phyloP scores from a whole-genome alignment of 1,140 invertebrate genomes.

The Trichonephila clavipes region DNA sequence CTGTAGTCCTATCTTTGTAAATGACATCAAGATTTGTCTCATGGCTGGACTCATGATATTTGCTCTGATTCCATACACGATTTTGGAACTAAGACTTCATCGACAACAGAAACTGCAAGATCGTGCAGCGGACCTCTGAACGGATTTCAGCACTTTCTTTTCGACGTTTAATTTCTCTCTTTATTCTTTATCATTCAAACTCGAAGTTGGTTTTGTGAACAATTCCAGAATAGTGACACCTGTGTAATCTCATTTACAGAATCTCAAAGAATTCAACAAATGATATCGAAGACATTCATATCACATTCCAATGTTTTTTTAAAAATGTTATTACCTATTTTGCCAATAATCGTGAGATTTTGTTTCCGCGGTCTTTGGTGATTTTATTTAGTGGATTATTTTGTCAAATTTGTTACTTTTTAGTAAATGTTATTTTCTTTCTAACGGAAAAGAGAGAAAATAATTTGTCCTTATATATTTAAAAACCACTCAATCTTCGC shows the following conservation, averaged over 20 bases:
- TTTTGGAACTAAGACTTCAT: conserved; percentile 64
- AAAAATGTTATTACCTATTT: not conserved
- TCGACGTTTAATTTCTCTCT: not conserved
- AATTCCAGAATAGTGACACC: not conserved
- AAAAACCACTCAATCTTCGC: not conserved
- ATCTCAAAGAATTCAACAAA: not conserved
- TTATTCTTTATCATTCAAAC: not conserved
- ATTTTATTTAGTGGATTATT: not conserved
- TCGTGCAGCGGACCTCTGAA: conserved; percentile 41
- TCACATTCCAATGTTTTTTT: not conserved
- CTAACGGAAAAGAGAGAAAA: not conserved
- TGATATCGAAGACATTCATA: not conserved
- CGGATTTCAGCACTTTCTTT: not conserved
- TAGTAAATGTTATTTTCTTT: not conserved
- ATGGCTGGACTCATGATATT: conserved; percentile 49
- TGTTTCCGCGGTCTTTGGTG: not conserved
- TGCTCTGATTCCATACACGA: conserved; percentile 46
- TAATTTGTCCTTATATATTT: not conserved
- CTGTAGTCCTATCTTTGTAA: conserved; percentile 57
- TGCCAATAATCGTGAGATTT: not conserved
- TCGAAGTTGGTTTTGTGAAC: not conserved
- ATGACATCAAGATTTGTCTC: conserved; percentile 55
- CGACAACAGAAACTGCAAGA: conserved; percentile 67
- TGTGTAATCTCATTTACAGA: not conserved
- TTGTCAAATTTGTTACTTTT: not conserved